Conservation (phyloP, 2,888 invertebrate species). For the Diarsia rubi region DNA sequence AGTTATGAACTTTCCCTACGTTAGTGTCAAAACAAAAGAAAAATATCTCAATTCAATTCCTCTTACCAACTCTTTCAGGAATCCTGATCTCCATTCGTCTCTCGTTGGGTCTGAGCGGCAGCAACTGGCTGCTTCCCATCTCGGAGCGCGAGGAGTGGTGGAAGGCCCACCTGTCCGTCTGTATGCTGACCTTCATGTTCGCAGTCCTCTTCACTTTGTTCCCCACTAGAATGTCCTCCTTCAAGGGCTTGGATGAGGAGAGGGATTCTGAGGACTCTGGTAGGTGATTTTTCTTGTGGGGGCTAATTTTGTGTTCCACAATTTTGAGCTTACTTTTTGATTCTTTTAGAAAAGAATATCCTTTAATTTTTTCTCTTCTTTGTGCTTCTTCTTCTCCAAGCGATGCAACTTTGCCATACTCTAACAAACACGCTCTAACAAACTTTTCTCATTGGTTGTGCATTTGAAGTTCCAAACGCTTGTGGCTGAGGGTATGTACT, state of each 20-base stretch:
- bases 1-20: not conserved
- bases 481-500: not conserved
- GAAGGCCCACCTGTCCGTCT: constrained; percentile 81
- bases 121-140: constrained; percentile 77
- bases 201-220: constrained; percentile 82
- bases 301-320: no score
- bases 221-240: constrained; percentile 77
- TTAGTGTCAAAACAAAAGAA: not conserved
- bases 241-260: constrained; percentile 64
- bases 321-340: not conserved
- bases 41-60: not conserved
- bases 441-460: not conserved
- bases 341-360: no score
- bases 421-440: not conserved
- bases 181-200: constrained; percentile 84
- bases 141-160: constrained; percentile 82
- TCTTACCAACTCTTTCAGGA: constrained; percentile 71
- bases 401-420: not conserved
- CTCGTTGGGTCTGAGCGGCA: constrained; percentile 82
- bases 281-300: constrained; percentile 30
- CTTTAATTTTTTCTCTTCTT: no score
- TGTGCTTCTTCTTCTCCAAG: no score
- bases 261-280: constrained; percentile 64
- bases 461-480: not conserved
- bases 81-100: constrained; percentile 86